Conservation (phyloP, 2,888 invertebrate species). For the Metellina segmentata region DNA sequence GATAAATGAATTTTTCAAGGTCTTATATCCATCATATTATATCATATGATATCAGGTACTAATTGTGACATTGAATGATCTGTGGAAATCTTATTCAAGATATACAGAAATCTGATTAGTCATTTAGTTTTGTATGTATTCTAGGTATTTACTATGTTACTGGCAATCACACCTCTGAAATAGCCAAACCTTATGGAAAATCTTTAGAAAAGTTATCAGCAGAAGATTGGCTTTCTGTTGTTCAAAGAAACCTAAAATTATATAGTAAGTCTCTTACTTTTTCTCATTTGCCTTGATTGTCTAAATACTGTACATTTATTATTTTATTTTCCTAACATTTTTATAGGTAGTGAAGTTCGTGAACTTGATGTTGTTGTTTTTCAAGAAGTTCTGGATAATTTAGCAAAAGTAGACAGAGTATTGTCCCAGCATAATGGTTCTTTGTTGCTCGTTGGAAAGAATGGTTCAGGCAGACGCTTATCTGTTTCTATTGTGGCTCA, state of each 20-base stretch:
- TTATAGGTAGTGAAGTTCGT: conserved; percentile 85
- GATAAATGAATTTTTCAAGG: no score
- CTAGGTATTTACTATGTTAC: conserved; percentile 63
- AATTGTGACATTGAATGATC: no score
- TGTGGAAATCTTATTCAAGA: no score
- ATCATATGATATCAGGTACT: no score
- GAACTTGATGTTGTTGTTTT: conserved; percentile 85
- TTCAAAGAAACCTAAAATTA: conserved; percentile 81
- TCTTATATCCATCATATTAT: no score
- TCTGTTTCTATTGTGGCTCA: conserved; percentile 88
- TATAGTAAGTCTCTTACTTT: conserved; percentile 71
- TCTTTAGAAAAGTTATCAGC: conserved; percentile 80
- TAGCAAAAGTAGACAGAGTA: conserved; percentile 85
- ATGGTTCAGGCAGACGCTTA: conserved; percentile 90
- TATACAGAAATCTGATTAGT: no score
- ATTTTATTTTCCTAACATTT: neutral
- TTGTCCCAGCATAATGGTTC: conserved; percentile 85
- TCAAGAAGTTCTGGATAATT: conserved; percentile 86
- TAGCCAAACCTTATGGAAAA: conserved; percentile 80
- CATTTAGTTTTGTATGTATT: neutral
- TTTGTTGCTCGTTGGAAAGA: conserved; percentile 87
- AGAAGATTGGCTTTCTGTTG: conserved; percentile 81
- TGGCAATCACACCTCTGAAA: conserved; percentile 35
- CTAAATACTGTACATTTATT: neutral
- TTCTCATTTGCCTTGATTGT: neutral